These are phyloP conservation scores for Amphipoea oculea DNA, from an alignment of 2,888 invertebrate genomes.

Conservation along the genomic window DNA sequence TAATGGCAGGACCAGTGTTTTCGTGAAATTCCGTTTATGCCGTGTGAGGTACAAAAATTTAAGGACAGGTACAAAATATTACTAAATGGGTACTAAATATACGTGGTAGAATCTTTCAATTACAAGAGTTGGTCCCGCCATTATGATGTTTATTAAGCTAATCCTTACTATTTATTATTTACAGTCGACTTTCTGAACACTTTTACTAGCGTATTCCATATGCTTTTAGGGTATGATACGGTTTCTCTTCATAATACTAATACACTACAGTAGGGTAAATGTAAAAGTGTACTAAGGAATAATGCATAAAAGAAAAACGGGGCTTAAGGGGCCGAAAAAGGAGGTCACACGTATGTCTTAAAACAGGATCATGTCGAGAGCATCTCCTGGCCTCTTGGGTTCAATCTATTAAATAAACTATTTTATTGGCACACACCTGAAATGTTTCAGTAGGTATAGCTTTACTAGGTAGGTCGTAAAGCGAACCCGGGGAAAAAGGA, in stretches of 20 bases:
- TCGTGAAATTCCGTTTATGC: no score
- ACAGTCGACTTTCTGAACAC: background rate
- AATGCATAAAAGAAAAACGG: constrained; percentile 27
- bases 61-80: no score
- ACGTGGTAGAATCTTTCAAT: no score
- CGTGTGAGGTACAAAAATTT: no score
- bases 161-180: background rate
- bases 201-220: background rate
- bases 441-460: background rate
- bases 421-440: constrained; percentile 18
- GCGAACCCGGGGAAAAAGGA: background rate
- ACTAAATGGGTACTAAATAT: no score
- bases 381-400: constrained; percentile 32
- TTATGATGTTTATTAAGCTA: no score
- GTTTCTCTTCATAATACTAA: constrained; percentile 7
- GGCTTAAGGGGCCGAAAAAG: constrained; percentile 18
- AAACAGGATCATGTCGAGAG: constrained; percentile 35
- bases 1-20: no score
- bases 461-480: background rate
- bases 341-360: constrained; percentile 46
- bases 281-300: constrained; percentile 37
- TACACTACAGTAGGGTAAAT: constrained; percentile 2
- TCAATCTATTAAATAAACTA: constrained; percentile 36
- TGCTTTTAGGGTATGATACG: constrained; percentile 26
- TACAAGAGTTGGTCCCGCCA: no score